Percentiles rank a stretch among this genome's conserved stretches.
phyloP scores from a whole-genome alignment of 2,113 vertebrate genomes.

The Redunca redunca region DNA sequence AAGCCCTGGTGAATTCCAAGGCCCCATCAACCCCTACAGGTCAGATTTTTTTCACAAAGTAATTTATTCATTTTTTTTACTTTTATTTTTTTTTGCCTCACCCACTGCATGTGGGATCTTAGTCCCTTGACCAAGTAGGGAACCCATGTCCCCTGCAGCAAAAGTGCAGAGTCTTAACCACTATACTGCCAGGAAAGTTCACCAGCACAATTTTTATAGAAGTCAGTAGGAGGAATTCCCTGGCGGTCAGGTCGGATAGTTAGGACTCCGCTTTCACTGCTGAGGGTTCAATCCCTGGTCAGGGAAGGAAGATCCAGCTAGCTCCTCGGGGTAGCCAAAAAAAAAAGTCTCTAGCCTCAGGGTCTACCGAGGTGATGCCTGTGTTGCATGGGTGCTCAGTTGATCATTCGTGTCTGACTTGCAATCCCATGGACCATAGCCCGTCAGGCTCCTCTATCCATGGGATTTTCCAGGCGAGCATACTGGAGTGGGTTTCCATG shows the following conservation, averaged over 20 bases:
- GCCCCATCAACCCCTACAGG: too few species aligned
- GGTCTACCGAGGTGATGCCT: accelerated
- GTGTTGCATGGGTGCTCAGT: neutral
- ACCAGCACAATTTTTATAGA: neutral
- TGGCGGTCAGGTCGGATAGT: accelerated
- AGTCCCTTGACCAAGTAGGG: neutral
- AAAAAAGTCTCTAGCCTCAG: neutral
- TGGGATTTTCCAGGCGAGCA: neutral
- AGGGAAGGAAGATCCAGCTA: neutral
- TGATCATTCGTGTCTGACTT: accelerated
- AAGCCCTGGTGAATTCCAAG: neutral
- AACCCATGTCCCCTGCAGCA: neutral
- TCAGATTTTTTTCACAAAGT: neutral
- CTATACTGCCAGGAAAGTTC: neutral
- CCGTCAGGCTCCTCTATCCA: neutral
- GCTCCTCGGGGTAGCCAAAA: neutral
- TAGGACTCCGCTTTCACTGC: neutral
- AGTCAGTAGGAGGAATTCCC: neutral
- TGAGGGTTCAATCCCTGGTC: neutral
- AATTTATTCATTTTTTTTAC: neutral
- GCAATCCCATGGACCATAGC: neutral
- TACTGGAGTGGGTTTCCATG: neutral
- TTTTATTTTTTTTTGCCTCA: neutral
- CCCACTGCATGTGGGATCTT: neutral
- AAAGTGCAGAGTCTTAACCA: neutral